Evolutionary conservation across 2,888 invertebrate species (phyloP).

Genomic region (Andrena trimmerana): DNA sequence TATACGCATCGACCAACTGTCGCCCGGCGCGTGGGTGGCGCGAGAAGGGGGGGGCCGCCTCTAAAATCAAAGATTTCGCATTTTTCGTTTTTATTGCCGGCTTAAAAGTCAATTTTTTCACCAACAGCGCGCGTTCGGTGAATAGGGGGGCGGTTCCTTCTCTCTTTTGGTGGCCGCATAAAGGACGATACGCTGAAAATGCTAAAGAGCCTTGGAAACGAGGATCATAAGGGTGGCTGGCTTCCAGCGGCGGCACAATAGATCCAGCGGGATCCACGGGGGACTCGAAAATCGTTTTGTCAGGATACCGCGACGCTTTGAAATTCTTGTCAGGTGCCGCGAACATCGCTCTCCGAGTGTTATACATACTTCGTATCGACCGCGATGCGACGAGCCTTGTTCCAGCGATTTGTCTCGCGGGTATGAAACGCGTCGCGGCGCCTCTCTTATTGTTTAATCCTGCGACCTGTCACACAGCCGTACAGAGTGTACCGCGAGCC

Average conservation of each 20-base stretch:
- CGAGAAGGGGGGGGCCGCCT: slow-evolving; percentile 56
- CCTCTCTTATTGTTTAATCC: slow-evolving; percentile 21
- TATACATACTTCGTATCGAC: slow-evolving; percentile 69
- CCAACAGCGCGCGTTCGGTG: slow-evolving; percentile 23
- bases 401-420: slow-evolving; percentile 78
- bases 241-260: slow-evolving; percentile 56
- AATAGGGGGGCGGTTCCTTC: slow-evolving; percentile 30
- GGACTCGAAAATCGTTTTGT: slow-evolving; percentile 80
- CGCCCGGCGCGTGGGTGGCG: slow-evolving; percentile 69
- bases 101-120: slow-evolving; percentile 83
- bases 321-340: slow-evolving; percentile 80
- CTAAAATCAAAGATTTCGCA: slow-evolving; percentile 81
- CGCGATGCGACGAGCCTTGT: slow-evolving; percentile 71
- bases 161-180: slow-evolving; percentile 62
- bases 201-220: slow-evolving; percentile 69
- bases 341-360: slow-evolving; percentile 76
- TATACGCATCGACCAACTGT: slow-evolving; percentile 83
- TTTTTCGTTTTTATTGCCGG: slow-evolving; percentile 84
- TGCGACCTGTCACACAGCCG: neutral
- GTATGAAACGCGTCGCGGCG: slow-evolving; percentile 27
- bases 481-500: neutral
- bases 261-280: slow-evolving; percentile 69
- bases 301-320: slow-evolving; percentile 70
- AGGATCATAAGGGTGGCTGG: slow-evolving; percentile 58
- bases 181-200: slow-evolving; percentile 69